These are phyloP conservation scores for Zoanthus sociatus DNA, from an alignment of 92 coral and sea anemone species.

Conservation along the genomic window DNA sequence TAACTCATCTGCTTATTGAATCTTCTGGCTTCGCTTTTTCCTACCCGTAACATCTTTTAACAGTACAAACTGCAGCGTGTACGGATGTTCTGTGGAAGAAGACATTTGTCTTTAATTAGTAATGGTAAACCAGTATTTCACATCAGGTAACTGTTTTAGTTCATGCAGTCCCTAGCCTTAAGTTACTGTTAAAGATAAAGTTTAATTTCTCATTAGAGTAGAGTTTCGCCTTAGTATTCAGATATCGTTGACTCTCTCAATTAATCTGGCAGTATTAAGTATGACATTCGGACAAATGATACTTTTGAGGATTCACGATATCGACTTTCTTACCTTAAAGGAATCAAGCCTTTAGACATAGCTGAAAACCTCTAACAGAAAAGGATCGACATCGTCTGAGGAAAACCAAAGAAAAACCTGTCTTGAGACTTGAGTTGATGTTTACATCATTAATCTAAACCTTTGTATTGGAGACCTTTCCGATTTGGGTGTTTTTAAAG, in stretches of 20 bases:
- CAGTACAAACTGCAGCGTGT: constrained; percentile 81
- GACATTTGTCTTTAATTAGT: background rate
- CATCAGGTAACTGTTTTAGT: background rate
- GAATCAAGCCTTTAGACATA: constrained; percentile 56
- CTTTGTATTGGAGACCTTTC: background rate
- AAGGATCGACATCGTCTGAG: constrained; percentile 76
- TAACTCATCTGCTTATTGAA: background rate
- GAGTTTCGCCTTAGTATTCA: background rate
- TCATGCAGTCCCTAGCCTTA: background rate
- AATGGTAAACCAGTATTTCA: background rate
- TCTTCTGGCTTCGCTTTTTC: constrained; percentile 50
- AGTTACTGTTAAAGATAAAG: no score
- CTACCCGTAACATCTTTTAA: constrained; percentile 79
- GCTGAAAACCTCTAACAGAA: constrained; percentile 76
- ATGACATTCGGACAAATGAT: background rate
- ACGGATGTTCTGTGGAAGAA: constrained; percentile 64
- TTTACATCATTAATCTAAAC: background rate
- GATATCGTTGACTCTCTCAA: background rate
- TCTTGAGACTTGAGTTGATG: constrained; percentile 65
- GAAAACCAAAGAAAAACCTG: constrained; percentile 40
- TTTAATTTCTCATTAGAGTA: background rate
- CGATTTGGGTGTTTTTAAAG: background rate
- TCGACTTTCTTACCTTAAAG: constrained; percentile 62
- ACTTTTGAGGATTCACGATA: background rate
- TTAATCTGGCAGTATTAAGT: background rate